These are phyloP conservation scores for Porites lobata DNA, from an alignment of 92 coral and sea anemone genomes.

Conservation along the genomic window DNA sequence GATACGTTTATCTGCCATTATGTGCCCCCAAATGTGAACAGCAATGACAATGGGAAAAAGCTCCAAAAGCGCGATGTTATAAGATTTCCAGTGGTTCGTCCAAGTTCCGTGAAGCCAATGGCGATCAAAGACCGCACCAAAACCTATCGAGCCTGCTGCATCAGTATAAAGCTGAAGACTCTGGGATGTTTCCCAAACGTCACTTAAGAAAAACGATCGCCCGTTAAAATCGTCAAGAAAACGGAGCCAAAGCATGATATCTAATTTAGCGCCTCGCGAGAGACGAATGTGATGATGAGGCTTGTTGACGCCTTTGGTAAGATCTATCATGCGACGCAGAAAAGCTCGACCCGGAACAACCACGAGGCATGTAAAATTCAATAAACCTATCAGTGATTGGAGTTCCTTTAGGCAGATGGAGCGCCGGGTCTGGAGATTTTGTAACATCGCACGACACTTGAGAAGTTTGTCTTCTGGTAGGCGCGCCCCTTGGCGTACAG, in stretches of 20 bases:
- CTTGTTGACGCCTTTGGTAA: slow-evolving; percentile 40
- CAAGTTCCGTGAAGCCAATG: slow-evolving; percentile 28
- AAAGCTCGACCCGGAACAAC: slow-evolving; percentile 53
- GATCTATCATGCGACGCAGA: slow-evolving; percentile 45
- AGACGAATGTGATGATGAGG: slow-evolving; percentile 47
- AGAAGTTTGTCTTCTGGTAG: slow-evolving; percentile 46
- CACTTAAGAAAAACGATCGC: slow-evolving; percentile 23
- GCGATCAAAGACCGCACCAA: slow-evolving; percentile 2
- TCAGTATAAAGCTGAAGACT: slow-evolving; percentile 16
- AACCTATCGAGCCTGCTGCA: slow-evolving; percentile 21
- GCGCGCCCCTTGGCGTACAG: slow-evolving; percentile 32
- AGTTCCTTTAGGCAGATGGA: slow-evolving; percentile 44
- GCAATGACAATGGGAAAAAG: slow-evolving; percentile 34
- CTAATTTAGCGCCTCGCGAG: slow-evolving; percentile 16
- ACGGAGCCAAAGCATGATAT: slow-evolving; percentile 33
- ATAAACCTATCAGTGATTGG: slow-evolving; percentile 38
- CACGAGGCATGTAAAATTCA: slow-evolving; percentile 44
- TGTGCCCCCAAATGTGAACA: slow-evolving; percentile 16
- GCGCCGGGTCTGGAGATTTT: background rate
- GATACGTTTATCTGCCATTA: slow-evolving; percentile 10
- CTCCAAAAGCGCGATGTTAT: slow-evolving; percentile 20
- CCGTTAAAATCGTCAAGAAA: slow-evolving; percentile 48
- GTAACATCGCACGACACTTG: slow-evolving; percentile 31
- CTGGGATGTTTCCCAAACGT: too few relatives aligned
- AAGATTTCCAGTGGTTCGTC: background rate